Evolutionary conservation across 2,113 vertebrate genomes (phyloP).

Genomic region (Lepus europaeus): DNA sequence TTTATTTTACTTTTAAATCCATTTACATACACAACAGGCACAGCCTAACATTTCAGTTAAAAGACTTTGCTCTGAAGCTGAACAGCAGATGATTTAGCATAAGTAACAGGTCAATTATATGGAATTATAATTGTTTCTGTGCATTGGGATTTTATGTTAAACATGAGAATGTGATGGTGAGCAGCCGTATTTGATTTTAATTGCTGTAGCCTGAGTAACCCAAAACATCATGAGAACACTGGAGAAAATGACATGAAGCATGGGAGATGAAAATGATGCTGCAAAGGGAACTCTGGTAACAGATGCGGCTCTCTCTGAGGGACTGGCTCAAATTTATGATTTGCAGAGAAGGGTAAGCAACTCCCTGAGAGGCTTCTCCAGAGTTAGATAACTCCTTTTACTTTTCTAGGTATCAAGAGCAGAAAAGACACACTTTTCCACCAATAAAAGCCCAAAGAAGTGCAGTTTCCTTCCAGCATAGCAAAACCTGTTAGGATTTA

Average conservation of each 20-base stretch:
- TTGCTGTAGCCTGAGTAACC: slow-evolving; percentile 59
- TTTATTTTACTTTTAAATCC: slow-evolving; percentile 37
- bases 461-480: slow-evolving; percentile 34
- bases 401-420: slow-evolving; percentile 8
- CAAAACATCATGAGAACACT: slow-evolving; percentile 72
- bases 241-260: slow-evolving; percentile 70
- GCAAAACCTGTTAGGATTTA: slow-evolving; percentile 48
- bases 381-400: slow-evolving; percentile 52
- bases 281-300: slow-evolving; percentile 46
- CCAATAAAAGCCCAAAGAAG: slow-evolving; percentile 34
- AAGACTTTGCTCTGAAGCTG: slow-evolving; percentile 54
- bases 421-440: slow-evolving; percentile 30
- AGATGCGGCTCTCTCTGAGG: slow-evolving; percentile 50
- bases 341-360: slow-evolving; percentile 44
- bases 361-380: slow-evolving; percentile 30
- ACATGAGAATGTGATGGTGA: slow-evolving; percentile 67
- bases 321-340: slow-evolving; percentile 33
- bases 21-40: slow-evolving; percentile 59
- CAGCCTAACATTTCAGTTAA: slow-evolving; percentile 41
- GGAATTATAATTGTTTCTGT: slow-evolving; percentile 73
- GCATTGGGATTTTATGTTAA: slow-evolving; percentile 76
- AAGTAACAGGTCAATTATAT: slow-evolving; percentile 72
- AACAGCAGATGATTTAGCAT: slow-evolving; percentile 65
- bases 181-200: slow-evolving; percentile 72
- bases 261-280: slow-evolving; percentile 66